Percentiles rank a stretch among this genome's conserved stretches.
phyloP scores from a whole-genome alignment of 2,888 invertebrate species.

The Melanchra persicariae region DNA sequence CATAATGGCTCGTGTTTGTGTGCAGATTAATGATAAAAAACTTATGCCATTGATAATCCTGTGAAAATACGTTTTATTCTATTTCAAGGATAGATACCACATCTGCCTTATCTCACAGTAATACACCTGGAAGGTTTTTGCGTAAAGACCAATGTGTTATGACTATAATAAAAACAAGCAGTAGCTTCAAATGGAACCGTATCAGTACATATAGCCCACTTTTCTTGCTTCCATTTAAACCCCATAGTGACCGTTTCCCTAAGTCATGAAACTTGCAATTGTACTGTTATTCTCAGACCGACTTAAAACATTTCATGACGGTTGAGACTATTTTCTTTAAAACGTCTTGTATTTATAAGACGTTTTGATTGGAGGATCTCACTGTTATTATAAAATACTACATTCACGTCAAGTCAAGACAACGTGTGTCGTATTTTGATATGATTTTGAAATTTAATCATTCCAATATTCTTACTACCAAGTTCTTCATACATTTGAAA shows the following conservation, averaged over 20 bases:
- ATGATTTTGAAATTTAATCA: constrained; percentile 79
- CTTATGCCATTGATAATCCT: neutral
- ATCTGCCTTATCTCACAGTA: neutral
- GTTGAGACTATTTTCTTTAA: constrained; percentile 20
- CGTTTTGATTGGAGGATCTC: constrained; percentile 5
- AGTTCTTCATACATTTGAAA: neutral
- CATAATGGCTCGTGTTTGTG: neutral
- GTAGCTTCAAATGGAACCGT: constrained; percentile 26
- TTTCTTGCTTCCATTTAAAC: constrained; percentile 4
- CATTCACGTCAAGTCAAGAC: constrained; percentile 64
- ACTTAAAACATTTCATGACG: constrained; percentile 24
- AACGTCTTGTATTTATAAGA: constrained; percentile 20
- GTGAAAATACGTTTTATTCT: neutral
- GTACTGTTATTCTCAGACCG: constrained; percentile 14
- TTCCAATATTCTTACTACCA: constrained; percentile 70
- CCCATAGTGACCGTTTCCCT: constrained; percentile 20
- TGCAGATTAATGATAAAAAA: neutral
- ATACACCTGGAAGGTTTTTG: constrained; percentile 1
- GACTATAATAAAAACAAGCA: constrained; percentile 16
- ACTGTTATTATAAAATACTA: constrained; percentile 51
- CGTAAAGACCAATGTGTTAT: constrained; percentile 17
- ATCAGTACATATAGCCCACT: neutral
- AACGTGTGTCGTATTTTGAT: constrained; percentile 70
- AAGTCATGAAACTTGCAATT: constrained; percentile 25
- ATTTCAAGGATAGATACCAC: neutral